Conservation (phyloP, 92 coral and sea anemone genomes). For the Meandrina meandrites region DNA sequence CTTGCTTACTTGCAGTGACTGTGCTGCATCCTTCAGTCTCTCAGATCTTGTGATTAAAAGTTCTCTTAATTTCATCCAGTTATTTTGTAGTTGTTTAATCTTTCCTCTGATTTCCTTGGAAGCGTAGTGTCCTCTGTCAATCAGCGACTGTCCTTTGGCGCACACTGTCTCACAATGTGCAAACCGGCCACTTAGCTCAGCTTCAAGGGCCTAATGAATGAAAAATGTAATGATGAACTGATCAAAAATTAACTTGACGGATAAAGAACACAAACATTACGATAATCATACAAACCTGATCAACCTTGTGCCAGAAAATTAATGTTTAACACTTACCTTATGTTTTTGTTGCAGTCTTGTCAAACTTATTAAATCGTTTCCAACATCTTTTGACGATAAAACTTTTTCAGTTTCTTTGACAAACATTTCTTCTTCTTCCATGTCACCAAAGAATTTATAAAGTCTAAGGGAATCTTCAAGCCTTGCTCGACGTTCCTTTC, state of each 20-base stretch:
- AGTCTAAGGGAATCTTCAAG: conserved; percentile 90
- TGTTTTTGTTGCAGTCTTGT: conserved; percentile 90
- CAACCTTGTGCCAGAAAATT: too few relatives aligned
- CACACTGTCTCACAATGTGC: conserved; percentile 84
- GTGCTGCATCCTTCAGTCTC: conserved; percentile 93
- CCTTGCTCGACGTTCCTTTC: conserved; percentile 81
- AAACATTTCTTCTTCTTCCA: conserved; percentile 93
- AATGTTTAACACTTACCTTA: conserved; percentile 58
- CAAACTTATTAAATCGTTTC: conserved; percentile 88
- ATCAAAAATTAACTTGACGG: not conserved
- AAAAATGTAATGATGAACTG: not conserved
- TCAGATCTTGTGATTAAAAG: conserved; percentile 80
- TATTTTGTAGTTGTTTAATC: conserved; percentile 86
- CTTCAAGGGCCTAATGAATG: conserved; percentile 74
- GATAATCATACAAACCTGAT: too few relatives aligned
- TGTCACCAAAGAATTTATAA: conserved; percentile 87
- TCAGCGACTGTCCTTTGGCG: conserved; percentile 84
- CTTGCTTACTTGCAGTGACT: conserved; percentile 80
- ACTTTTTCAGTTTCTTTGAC: conserved; percentile 90
- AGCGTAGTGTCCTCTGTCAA: conserved; percentile 85
- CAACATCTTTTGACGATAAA: conserved; percentile 90
- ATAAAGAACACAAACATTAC: not conserved
- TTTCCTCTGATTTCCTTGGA: conserved; percentile 90
- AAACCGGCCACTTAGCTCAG: conserved; percentile 81
- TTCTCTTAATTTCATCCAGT: conserved; percentile 86